Base-by-base conservation (phyloP, 2,797 vertebrate genomes). In the Rhodeus uyekii region DNA sequence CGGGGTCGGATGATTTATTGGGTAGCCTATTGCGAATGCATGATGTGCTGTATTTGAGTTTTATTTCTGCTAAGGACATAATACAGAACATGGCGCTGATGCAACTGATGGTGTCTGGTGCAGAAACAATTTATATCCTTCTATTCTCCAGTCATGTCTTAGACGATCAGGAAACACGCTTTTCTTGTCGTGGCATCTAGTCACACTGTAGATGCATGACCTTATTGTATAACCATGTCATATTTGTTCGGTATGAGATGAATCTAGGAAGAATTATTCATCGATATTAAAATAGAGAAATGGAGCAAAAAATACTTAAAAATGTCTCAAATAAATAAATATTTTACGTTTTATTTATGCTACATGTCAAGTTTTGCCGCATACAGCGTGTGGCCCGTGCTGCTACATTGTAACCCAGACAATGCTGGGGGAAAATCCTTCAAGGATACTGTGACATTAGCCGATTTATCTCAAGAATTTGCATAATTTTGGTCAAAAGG, bases 61-160 rank as follows among this genome's bases (percentile, higher is more conserved):
- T 79, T 67, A 53, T 58, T 85, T 58, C 42, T 24, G 63, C 4
- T 36, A 22, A 16, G 68, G 36, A 46, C 44, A 79, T 69, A 53
- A 78, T 50, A 82, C 13, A 61, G 60, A 72, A 74, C 18, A 85
- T 78, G 80, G 68, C 75, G 84, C 75, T 60, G 18, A 44, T 46
- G 24, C 18, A 64, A 64, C 39, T 8, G 27, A 76, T 19, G 36
- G 48, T 27, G 29, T 58, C 53, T 46, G 27, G 19, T 18, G 36
- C 58, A 24, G 48, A 68, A 53, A 74, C 14, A 29, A 27, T 60
- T 75, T 34, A 67, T 34, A 7, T 68, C 14, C 38, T 8, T n/a
- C 34, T 3, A 48, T 77, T 77, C 3, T 36, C 12, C 27, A 46
- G 38, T 69, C 19, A 4, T 32, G 12, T 61, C 5, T 46, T 55